A percentile compares a stretch with the other conserved stretches of the same genome.
Evolutionary conservation across 2,888 invertebrate genomes (phyloP).

Genomic region (Tuberolachnus salignus): DNA sequence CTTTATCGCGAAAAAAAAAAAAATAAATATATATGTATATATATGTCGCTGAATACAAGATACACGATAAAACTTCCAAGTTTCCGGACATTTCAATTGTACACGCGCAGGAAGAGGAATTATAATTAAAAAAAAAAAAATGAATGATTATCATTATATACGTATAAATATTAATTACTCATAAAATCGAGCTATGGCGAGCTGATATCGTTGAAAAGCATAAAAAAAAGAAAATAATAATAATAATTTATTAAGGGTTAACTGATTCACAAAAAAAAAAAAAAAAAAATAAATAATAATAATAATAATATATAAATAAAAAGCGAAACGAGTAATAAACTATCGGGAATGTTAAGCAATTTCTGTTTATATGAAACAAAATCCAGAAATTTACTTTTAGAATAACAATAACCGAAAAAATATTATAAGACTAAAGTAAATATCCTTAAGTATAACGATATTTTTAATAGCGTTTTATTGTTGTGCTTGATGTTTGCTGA

Average conservation of each 20-base stretch:
- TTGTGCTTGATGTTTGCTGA: no score
- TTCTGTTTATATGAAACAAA: no score
- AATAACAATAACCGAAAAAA: no score
- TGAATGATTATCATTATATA: slow-evolving; percentile 10
- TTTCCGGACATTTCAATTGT: not conserved
- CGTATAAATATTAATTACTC: slow-evolving; percentile 23
- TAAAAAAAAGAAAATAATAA: no score
- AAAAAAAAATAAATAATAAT: not conserved
- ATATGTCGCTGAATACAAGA: not conserved
- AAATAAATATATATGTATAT: no score
- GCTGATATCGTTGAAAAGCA: not conserved
- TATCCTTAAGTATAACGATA: no score
- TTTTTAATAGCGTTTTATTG: no score
- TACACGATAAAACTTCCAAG: slow-evolving; percentile 9
- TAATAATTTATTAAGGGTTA: slow-evolving; percentile 17
- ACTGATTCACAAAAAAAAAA: slow-evolving; percentile 6
- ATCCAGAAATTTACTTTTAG: no score
- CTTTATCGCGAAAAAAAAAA: not conserved
- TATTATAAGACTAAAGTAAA: no score
- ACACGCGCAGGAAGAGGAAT: not conserved
- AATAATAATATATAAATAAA: no score
- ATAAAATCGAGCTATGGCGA: slow-evolving; percentile 11
- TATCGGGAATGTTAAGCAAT: no score
- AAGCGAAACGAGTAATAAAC: no score
- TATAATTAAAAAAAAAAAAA: slow-evolving; percentile 15